A percentile compares a stretch with the other conserved stretches of the same genome.
Conservation (phyloP, 2,113 vertebrate species). For the Peromyscus californicus region DNA sequence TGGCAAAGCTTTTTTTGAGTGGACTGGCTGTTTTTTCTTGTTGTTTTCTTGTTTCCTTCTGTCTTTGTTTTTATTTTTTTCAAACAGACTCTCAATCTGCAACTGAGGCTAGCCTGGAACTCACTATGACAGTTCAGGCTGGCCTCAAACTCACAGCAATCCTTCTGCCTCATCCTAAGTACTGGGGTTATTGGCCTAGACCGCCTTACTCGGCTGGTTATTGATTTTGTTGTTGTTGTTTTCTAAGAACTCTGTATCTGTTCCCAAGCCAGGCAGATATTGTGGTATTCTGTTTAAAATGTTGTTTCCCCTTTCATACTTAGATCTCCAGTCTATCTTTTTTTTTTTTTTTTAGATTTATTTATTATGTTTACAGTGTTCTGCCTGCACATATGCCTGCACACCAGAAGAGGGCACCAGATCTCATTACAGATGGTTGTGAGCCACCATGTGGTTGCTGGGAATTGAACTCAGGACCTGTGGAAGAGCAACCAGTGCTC, state of each 20-base stretch:
- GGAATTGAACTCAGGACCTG: too few species aligned
- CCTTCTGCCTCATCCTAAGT: background rate
- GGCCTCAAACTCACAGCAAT: background rate
- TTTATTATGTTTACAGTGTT: too few species aligned
- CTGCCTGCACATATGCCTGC: too few species aligned
- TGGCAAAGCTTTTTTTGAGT: background rate
- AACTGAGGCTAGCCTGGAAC: background rate
- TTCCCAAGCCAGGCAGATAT: background rate
- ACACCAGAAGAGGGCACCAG: too few species aligned
- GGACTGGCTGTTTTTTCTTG: background rate
- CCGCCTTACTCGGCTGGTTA: background rate
- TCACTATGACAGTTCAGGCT: background rate
- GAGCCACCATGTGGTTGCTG: too few species aligned
- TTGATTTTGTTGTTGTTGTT: too few species aligned
- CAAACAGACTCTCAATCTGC: background rate
- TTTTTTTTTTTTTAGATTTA: too few species aligned
- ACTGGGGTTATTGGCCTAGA: background rate
- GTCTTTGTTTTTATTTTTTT: background rate
- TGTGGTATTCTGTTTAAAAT: constrained; percentile 16
- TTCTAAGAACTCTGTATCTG: background rate
- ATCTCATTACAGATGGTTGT: too few species aligned
- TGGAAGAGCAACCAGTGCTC: too few species aligned
- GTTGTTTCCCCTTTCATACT: background rate
- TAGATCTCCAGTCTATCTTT: background rate
- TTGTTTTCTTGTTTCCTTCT: background rate